Conservation (phyloP, 2,113 vertebrate species). For the Plecturocebus donacophilus region DNA sequence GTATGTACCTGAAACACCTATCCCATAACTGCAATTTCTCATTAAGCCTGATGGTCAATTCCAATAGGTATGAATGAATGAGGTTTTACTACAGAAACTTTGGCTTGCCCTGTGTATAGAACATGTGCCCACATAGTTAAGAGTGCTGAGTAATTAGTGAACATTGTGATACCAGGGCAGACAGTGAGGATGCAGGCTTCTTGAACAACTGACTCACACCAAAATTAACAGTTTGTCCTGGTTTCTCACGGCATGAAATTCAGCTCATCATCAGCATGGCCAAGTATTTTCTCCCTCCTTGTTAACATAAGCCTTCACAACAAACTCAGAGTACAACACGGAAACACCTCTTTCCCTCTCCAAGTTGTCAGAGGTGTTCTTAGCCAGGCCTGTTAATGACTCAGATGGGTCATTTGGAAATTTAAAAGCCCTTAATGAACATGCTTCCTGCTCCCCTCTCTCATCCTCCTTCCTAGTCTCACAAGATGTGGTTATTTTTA, state of each 20-base stretch:
- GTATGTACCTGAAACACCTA: neutral
- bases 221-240: neutral
- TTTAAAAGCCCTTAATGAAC: slow-evolving; percentile 56
- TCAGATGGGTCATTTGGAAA: slow-evolving; percentile 55
- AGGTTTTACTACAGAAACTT: neutral
- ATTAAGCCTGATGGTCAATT: neutral
- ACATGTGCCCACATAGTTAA: neutral
- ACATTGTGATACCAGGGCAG: neutral
- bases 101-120: neutral
- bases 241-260: neutral
- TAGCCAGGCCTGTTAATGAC: slow-evolving; percentile 39
- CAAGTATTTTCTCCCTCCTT: neutral
- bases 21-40: neutral
- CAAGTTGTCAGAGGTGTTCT: slow-evolving; percentile 1
- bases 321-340: neutral
- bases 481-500: slow-evolving; percentile 71
- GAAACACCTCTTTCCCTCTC: neutral
- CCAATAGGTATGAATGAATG: neutral
- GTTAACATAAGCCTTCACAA: neutral
- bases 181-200: neutral
- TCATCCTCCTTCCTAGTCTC: neutral
- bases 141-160: neutral
- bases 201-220: neutral
- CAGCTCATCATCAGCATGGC: neutral
- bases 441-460: neutral